Base-by-base conservation (phyloP, 2,113 vertebrate genomes). In the Pseudolaguvia tuberculata region DNA sequence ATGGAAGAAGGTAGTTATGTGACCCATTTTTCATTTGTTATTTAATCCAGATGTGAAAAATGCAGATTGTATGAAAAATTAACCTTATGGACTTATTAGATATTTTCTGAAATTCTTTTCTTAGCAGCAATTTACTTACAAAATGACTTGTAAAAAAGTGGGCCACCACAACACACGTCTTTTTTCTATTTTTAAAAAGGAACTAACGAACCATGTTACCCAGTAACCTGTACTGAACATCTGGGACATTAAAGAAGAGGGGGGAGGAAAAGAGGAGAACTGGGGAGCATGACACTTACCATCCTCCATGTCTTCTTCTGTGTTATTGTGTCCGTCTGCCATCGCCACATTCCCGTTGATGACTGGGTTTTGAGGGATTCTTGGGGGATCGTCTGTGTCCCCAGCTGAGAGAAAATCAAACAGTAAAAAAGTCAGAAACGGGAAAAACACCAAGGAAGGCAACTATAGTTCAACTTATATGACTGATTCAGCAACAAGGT, bases 271-370 rank as follows among this genome's bases (percentile, higher is more conserved):
- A 61, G 20, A 1, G 20, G 6, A 23, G 61, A 39, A 31, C 10
- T 39, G 25, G 14, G 15, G 21, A 47, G 14, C 8, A 0, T 18
- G 14, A 4, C 62, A n/a, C 93, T 92, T 81, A 99, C 97, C 97
- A 53, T 99, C 97, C 84, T 99, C 97, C 96, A 99, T 99, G 75
- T 99, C 97, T 82, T 98, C 96, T 83, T 99, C 97, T 57, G 94
- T 92, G 88, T 95, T 98, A 87, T 94, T 96, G 83, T 98, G 96
- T 68, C 96, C 96, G 0, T 99, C 97, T 71, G 93, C 94, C 93
- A 98, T 94, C n/a, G 96, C 94, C 86, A 99, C 90, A 75, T 99
- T 99, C 76, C 97, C 97, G 81, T 98, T 99, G 88, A 99, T 98
- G 79, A 99, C 95, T 79, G 97, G 94, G 84, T 96, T 99, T 65